These are phyloP conservation scores for Austrolebias charrua DNA, from an alignment of 2,797 vertebrate species.

Conservation along the genomic window DNA sequence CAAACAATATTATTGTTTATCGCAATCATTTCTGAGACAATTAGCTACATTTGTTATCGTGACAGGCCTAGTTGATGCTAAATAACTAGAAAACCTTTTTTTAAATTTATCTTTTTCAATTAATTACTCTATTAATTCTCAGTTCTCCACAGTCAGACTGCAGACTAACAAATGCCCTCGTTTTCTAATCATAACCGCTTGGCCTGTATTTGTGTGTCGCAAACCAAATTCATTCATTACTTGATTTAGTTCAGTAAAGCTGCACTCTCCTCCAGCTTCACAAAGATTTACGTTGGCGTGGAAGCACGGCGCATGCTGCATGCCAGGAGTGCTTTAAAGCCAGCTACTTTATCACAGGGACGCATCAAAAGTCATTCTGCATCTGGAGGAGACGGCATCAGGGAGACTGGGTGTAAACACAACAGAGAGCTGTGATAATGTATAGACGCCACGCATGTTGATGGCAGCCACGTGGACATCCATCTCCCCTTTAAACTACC, in stretches of 20 bases:
- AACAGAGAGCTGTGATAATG: not conserved
- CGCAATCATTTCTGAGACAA: too few relatives aligned
- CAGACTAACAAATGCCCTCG: slow-evolving; percentile 3
- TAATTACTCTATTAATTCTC: too few relatives aligned
- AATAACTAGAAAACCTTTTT: not conserved
- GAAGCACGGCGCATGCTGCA: slow-evolving; percentile 51
- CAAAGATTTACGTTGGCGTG: slow-evolving; percentile 53
- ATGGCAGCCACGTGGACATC: slow-evolving; percentile 10
- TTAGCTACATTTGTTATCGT: too few relatives aligned
- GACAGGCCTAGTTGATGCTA: too few relatives aligned
- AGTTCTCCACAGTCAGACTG: not conserved
- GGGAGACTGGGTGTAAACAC: slow-evolving; percentile 33
- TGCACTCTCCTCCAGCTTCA: slow-evolving; percentile 2
- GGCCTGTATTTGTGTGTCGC: not conserved
- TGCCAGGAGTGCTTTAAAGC: slow-evolving; percentile 57
- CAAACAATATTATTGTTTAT: too few relatives aligned
- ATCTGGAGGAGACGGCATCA: slow-evolving; percentile 34
- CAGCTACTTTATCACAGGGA: slow-evolving; percentile 19
- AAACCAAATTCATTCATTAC: slow-evolving; percentile 8
- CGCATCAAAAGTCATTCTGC: slow-evolving; percentile 24
- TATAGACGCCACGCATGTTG: slow-evolving; percentile 8
- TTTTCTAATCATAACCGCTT: slow-evolving; percentile 6
- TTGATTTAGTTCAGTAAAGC: slow-evolving; percentile 9
- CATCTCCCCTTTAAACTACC: not conserved
- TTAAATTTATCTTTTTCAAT: not conserved